Evolutionary conservation across 2,888 invertebrate genomes (phyloP), one percentile per base, ranked within the genome.

Genomic region (Norana najaformis): DNA sequence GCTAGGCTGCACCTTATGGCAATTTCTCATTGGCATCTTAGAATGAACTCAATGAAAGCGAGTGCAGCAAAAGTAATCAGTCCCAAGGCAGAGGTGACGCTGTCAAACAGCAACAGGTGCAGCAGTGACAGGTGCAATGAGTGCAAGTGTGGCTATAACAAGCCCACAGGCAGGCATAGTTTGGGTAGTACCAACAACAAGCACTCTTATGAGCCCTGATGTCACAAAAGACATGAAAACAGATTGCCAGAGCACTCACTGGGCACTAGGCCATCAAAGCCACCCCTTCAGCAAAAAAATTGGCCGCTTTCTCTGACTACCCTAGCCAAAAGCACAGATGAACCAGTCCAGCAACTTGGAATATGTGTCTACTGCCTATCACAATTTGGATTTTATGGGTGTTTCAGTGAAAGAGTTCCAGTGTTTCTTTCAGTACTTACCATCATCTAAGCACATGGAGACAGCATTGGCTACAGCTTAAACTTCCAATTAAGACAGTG

Each of bases 241-340:
- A 47, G 47, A 23, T 47, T 23, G 69, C n/a, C 69, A 69, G n/a
- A n/a, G n/a, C n/a, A n/a, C n/a, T 30, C 5, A 69, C 69, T 69
- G 69, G 69, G 69, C 69, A 69, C 69, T n/a, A 69, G 69, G 69
- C 69, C 69, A 69, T 69, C 69, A 69, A 69, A 69, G 69, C n/a
- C 30, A 69, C n/a, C 6, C 69, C 69, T 69, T n/a, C 30, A 69
- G n/a, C n/a, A n/a, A 69, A 69, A n/a, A 30, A 69, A n/a, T n/a
- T 69, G 69, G 69, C 69, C n/a, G 11, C 8, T 6, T 69, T n/a
- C 30, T 69, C 30, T 30, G 69, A 69, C 30, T n/a, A n/a, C 13
- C n/a, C 4, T 8, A 69, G 69, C n/a, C 69, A 69, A 69, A 69
- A 69, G 30, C n/a, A 41, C 14, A 13, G 14, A 41, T 13, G 41